Conservation (phyloP, 2,888 invertebrate species). For the Rhingia campestris region DNA sequence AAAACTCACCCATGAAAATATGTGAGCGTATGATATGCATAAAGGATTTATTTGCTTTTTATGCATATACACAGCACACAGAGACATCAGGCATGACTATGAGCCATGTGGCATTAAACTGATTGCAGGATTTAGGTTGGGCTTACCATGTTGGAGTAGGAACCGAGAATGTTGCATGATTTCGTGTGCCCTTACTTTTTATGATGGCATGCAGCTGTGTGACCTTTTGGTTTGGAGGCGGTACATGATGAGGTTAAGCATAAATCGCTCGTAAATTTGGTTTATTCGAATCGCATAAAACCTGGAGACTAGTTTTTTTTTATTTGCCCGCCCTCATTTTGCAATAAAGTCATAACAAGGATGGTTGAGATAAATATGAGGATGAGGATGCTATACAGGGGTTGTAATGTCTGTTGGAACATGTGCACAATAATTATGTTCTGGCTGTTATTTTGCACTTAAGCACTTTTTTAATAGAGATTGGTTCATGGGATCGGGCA, state of each 20-base stretch:
- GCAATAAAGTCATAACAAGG: slow-evolving; percentile 4
- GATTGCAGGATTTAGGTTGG: slow-evolving; percentile 27
- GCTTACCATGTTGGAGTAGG: background rate
- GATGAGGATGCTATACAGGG: no score
- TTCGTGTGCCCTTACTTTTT: slow-evolving; percentile 1
- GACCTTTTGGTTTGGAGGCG: slow-evolving; percentile 4
- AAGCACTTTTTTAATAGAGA: no score
- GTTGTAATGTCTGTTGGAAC: no score
- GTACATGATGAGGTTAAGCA: slow-evolving; percentile 4
- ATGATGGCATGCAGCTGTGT: slow-evolving; percentile 8
- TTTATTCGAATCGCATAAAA: slow-evolving; percentile 34
- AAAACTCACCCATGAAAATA: slow-evolving; percentile 23
- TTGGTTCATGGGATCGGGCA: no score
- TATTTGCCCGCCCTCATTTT: background rate
- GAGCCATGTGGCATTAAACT: slow-evolving; percentile 24
- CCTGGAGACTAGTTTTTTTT: background rate
- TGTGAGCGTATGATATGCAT: slow-evolving; percentile 13
- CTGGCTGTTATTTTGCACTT: no score
- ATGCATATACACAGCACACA: slow-evolving; percentile 6
- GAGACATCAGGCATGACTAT: slow-evolving; percentile 20
- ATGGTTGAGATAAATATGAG: background rate
- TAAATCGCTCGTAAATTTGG: slow-evolving; percentile 20
- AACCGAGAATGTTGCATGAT: slow-evolving; percentile 1
- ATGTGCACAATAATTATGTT: no score
- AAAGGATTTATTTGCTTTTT: slow-evolving; percentile 49